Evolutionary conservation across 2,888 invertebrate species (phyloP), one percentile per base, ranked within the genome.

Genomic region (Arrhopalites spinosus): DNA sequence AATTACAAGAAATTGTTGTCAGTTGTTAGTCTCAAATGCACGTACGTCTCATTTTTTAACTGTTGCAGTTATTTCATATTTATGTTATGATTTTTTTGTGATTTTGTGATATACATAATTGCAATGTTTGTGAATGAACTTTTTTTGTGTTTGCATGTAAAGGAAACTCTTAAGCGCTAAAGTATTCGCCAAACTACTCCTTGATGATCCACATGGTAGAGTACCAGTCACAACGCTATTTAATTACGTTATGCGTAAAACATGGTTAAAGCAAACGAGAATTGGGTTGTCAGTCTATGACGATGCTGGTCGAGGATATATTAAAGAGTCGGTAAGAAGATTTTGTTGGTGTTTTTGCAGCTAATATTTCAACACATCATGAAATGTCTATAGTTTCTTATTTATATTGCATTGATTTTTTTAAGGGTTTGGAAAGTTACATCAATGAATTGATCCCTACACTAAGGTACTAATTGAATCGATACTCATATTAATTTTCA

Each of bases 211-310:
- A 0, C 91, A 93, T 83, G 96, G 96, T 0, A 88, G 93, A 75
- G 92, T 98, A 43, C 92, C 94, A 25, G 94, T 95, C 23, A 92
- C 93, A 85, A 92, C 94, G 0, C 89, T 98, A 77, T 97, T 96
- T 86, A 97, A 96, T 86, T 98, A 97, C 84, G 92, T 95, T 0
- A 95, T 96, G 95, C 88, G 95, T 17, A 93, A 96, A 84, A 94
- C 96, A 8, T 98, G 97, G 96, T 87, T 96, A 66, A 93, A 95
- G 84, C 96, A 98, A 87, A 96, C 96, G 0, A 89, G 97, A 84
- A 95, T 98, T 74, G 96, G 96, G 0, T 88, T 98, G 29, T 95
- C 96, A 0, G 87, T 97, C 45, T 97, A 97, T 85, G 98, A 98
- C 86, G 92, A 93, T 67, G 91, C 93, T 0, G 98, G 98, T 0